Conservation (phyloP, 2,797 vertebrate genomes). For the Oophaga sylvatica region DNA sequence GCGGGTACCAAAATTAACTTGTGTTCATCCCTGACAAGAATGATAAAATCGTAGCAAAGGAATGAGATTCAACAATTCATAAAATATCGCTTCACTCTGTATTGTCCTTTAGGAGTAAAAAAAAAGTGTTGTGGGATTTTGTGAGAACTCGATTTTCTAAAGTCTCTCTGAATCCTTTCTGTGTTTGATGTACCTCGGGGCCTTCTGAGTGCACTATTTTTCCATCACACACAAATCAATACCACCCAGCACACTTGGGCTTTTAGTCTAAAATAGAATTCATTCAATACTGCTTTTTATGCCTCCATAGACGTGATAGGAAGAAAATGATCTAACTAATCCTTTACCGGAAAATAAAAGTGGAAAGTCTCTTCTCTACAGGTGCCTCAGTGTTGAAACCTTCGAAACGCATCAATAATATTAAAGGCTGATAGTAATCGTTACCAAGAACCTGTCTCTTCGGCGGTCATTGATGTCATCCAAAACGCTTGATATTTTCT, state of each 20-base stretch:
- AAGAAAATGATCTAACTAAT: slow-evolving; percentile 53
- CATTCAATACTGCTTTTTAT: slow-evolving; percentile 48
- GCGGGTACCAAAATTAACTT: not conserved
- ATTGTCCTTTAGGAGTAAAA: slow-evolving; percentile 25
- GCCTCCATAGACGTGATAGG: slow-evolving; percentile 36
- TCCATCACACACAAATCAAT: slow-evolving; percentile 59
- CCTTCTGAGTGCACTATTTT: slow-evolving; percentile 51
- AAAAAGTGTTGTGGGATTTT: slow-evolving; percentile 39
- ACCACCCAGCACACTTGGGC: slow-evolving; percentile 51
- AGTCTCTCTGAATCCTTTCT: slow-evolving; percentile 52
- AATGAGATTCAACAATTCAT: slow-evolving; percentile 34
- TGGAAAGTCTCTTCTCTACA: slow-evolving; percentile 7
- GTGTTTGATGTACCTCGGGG: slow-evolving; percentile 52
- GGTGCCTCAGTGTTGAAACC: slow-evolving; percentile 10
- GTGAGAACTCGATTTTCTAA: slow-evolving; percentile 40
- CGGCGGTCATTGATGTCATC: not conserved
- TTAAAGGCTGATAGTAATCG: slow-evolving; percentile 28
- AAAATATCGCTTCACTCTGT: slow-evolving; percentile 34
- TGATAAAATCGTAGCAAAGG: slow-evolving; percentile 15
- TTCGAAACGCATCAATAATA: slow-evolving; percentile 20
- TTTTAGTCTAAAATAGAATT: slow-evolving; percentile 58
- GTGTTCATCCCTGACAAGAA: slow-evolving; percentile 14
- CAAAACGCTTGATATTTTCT: not conserved
- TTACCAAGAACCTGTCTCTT: not conserved
- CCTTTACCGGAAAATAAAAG: slow-evolving; percentile 37